Conservation (phyloP, 2,888 invertebrate genomes). For the Nesidiocoris tenuis region DNA sequence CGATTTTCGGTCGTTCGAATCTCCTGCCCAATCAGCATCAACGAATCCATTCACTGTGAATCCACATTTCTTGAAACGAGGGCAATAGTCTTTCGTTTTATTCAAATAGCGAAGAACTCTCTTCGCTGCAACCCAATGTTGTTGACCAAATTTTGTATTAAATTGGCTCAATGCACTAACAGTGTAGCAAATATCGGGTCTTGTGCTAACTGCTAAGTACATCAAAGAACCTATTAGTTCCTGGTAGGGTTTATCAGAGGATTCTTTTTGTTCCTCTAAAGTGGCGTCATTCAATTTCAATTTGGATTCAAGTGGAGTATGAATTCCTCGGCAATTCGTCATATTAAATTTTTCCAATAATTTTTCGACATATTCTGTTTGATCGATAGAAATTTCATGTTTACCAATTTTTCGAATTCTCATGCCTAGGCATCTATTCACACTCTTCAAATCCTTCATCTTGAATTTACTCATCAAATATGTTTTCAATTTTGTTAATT, state of each 20-base stretch:
- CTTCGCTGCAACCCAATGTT: slow-evolving; percentile 30
- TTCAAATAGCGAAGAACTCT: too few species aligned
- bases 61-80: too few species aligned
- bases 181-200: slow-evolving; percentile 45
- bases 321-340: slow-evolving; percentile 24
- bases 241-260: not conserved
- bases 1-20: slow-evolving; percentile 19
- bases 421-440: slow-evolving; percentile 4
- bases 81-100: slow-evolving; percentile 18
- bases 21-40: slow-evolving; percentile 50
- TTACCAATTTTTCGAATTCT: not conserved
- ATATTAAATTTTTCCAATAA: slow-evolving; percentile 44
- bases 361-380: slow-evolving; percentile 39
- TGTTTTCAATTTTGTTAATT: too few species aligned
- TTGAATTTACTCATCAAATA: slow-evolving; percentile 15
- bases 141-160: slow-evolving; percentile 4
- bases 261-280: not conserved
- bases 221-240: too few species aligned
- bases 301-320: slow-evolving; percentile 24
- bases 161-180: slow-evolving; percentile 31
- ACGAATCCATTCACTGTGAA: too few species aligned
- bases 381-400: slow-evolving; percentile 40
- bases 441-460: slow-evolving; percentile 15
- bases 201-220: slow-evolving; percentile 16
- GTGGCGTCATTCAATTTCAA: slow-evolving; percentile 9